phyloP scores from a whole-genome alignment of 1,140 invertebrate species.

The Ceratoteleas bidentatus region DNA sequence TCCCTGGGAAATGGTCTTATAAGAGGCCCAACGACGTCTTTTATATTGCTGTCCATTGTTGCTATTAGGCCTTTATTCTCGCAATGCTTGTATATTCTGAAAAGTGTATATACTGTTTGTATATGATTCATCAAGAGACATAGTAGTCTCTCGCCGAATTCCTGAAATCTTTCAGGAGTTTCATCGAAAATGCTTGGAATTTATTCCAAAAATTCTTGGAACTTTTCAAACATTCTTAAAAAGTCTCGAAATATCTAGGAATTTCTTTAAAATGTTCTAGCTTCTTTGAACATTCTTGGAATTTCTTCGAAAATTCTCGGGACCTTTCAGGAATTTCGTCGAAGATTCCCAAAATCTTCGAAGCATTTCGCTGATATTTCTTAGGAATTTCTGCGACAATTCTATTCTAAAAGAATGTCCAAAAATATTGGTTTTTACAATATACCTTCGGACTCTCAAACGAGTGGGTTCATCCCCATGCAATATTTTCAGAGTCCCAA shows the following conservation, averaged over 20 bases:
- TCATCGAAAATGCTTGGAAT: too few relatives aligned
- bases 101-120: neutral
- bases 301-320: too few relatives aligned
- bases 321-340: too few relatives aligned
- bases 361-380: neutral
- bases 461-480: slow-evolving; percentile 78
- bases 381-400: too few relatives aligned
- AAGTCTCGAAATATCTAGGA: too few relatives aligned
- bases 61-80: slow-evolving; percentile 64
- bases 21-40: slow-evolving; percentile 70
- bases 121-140: neutral
- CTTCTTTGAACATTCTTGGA: too few relatives aligned
- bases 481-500: slow-evolving; percentile 74
- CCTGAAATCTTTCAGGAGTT: too few relatives aligned
- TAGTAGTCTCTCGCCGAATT: neutral
- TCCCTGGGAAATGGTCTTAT: slow-evolving; percentile 74
- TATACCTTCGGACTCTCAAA: slow-evolving; percentile 75
- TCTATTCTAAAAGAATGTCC: slow-evolving; percentile 3
- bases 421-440: neutral
- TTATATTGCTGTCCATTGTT: slow-evolving; percentile 70
- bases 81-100: slow-evolving; percentile 74
- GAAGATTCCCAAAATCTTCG: too few relatives aligned
- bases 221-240: too few relatives aligned
- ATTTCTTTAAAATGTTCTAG: too few relatives aligned
- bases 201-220: too few relatives aligned